Conservation (phyloP, 2,113 vertebrate species). For the Psilopogon haemacephalus region DNA sequence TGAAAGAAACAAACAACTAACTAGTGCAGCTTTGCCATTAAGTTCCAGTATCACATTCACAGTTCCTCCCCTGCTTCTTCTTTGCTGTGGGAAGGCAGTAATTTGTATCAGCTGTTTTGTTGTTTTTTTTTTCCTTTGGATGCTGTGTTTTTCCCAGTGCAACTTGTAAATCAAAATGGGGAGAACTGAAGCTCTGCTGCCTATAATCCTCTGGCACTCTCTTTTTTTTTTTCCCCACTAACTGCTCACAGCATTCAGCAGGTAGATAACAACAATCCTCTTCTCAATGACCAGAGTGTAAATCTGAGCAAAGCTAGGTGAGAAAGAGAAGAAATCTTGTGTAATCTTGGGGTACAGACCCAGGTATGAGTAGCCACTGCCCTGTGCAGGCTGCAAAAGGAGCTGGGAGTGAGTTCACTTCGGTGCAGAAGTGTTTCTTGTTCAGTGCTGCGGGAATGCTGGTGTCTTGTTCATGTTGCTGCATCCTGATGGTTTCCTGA, state of each 20-base stretch:
- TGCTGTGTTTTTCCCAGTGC: neutral
- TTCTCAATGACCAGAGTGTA: neutral
- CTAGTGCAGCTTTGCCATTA: neutral
- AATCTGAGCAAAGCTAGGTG: neutral
- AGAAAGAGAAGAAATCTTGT: neutral
- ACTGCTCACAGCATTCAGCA: fast-evolving
- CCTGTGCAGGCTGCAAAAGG: neutral
- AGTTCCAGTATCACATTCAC: constrained; percentile 33
- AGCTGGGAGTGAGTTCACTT: neutral
- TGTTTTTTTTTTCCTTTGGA: constrained; percentile 21
- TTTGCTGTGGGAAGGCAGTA: constrained; percentile 55
- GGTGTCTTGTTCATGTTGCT: neutral
- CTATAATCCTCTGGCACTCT: neutral
- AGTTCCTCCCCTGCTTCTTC: constrained; percentile 13
- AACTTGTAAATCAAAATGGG: neutral
- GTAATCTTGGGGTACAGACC: neutral
- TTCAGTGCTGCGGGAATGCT: neutral
- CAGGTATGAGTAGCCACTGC: neutral
- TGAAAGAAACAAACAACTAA: constrained; percentile 62
- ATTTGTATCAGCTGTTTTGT: constrained; percentile 52
- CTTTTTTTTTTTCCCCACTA: neutral
- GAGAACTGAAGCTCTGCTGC: neutral
- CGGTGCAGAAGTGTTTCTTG: neutral
- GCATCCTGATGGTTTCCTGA: neutral
- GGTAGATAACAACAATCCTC: neutral